Evolutionary conservation across 2,113 vertebrate species (phyloP).

Genomic region (Vimba vimba): DNA sequence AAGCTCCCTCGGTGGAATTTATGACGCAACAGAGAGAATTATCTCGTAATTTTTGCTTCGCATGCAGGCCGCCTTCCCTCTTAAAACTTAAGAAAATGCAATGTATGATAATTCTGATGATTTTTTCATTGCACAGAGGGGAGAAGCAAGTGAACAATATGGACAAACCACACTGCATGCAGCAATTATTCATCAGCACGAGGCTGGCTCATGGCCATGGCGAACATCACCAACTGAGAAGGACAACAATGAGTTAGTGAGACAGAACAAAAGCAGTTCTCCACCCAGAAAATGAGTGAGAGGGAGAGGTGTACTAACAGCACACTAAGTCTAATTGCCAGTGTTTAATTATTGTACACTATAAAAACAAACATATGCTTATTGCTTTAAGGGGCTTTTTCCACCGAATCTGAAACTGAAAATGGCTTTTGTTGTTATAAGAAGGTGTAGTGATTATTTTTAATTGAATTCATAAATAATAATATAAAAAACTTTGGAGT

Average conservation of each 20-base stretch:
- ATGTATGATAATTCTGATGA: conserved; percentile 1
- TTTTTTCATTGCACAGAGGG: conserved; percentile 25
- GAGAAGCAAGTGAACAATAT: conserved; percentile 27
- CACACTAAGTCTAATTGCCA: neutral
- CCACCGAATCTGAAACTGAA: neutral
- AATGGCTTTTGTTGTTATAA: neutral
- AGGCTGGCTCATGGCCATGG: conserved; percentile 29
- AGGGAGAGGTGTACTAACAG: conserved; percentile 3
- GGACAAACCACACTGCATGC: conserved; percentile 15
- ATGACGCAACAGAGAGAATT: conserved; percentile 22
- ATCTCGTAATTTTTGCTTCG: neutral
- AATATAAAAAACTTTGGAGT: too few relatives aligned
- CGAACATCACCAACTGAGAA: conserved; percentile 24
- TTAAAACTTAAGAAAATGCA: conserved; percentile 7
- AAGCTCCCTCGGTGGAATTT: neutral
- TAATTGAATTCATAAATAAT: neutral
- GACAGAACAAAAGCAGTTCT: conserved; percentile 25
- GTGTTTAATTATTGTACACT: conserved; percentile 8
- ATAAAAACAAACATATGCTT: conserved; percentile 5
- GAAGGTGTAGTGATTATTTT: neutral
- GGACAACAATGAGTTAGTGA: conserved; percentile 35
- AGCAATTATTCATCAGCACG: conserved; percentile 38
- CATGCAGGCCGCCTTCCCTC: neutral
- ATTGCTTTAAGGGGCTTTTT: neutral
- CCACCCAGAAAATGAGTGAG: neutral